These are phyloP conservation scores for Lepidochitona cinerea DNA, from an alignment of 2,888 invertebrate species.

Conservation along the genomic window DNA sequence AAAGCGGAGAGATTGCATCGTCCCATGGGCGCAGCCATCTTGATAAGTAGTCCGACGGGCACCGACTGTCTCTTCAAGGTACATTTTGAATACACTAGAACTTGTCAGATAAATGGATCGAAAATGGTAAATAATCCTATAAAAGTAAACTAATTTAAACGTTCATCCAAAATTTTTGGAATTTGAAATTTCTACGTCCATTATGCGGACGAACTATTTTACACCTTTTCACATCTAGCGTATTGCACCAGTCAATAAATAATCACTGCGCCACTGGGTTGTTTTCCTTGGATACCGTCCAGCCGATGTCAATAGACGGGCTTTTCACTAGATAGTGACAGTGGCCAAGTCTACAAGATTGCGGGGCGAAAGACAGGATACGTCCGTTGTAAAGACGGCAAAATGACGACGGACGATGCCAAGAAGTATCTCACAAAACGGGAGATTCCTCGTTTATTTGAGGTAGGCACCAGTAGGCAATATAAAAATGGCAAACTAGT, in stretches of 20 bases:
- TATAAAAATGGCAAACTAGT: no score
- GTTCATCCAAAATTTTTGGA: no score
- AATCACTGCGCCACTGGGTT: constrained; percentile 22
- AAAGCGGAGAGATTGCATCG: background rate
- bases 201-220: background rate
- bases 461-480: constrained; percentile 67
- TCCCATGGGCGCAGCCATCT: constrained; percentile 45
- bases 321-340: constrained; percentile 3
- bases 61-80: no score
- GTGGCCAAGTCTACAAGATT: constrained; percentile 46
- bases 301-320: background rate
- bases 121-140: no score
- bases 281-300: constrained; percentile 58
- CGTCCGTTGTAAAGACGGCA: constrained; percentile 62
- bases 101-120: no score
- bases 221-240: background rate
- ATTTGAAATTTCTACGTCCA: no score
- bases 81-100: no score
- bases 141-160: no score
- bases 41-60: constrained; percentile 28
- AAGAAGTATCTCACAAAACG: constrained; percentile 71
- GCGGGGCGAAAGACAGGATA: constrained; percentile 41
- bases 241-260: background rate
- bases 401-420: constrained; percentile 70
- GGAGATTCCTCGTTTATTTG: constrained; percentile 72